Conservation (phyloP, 2,888 invertebrate species). For the Abrostola triplasia region DNA sequence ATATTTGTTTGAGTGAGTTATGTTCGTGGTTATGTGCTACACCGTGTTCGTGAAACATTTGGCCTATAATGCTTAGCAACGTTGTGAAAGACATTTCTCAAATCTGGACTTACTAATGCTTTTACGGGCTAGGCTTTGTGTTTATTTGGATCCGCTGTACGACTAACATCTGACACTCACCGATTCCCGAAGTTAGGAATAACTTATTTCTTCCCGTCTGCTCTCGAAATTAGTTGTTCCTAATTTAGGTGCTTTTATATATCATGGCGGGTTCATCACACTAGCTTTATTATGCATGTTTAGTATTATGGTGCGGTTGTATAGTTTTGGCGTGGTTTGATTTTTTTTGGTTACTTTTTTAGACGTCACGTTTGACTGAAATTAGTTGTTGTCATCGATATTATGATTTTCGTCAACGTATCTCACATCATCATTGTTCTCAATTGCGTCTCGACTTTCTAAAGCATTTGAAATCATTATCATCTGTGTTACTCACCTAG, state of each 20-base stretch:
- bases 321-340: conserved; percentile 40
- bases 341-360: conserved; percentile 25
- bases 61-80: conserved; percentile 86
- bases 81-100: conserved; percentile 85
- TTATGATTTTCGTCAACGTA: conserved; percentile 26
- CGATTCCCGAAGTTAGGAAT: conserved; percentile 57
- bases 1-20: conserved; percentile 84
- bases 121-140: conserved; percentile 77
- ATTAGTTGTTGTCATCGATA: conserved; percentile 31
- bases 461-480: conserved; percentile 30
- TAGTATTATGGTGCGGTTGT: conserved; percentile 40
- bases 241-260: conserved; percentile 46
- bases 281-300: conserved; percentile 47
- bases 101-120: conserved; percentile 88
- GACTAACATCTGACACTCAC: conserved; percentile 56
- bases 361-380: conserved; percentile 22
- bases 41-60: conserved; percentile 85
- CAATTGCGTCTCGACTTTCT: conserved; percentile 41
- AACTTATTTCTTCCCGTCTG: conserved; percentile 46
- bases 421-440: conserved; percentile 24
- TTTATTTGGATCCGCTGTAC: conserved; percentile 66
- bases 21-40: conserved; percentile 81
- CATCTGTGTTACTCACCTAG: conserved; percentile 24
- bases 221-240: conserved; percentile 53
- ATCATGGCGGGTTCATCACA: conserved; percentile 28